Evolutionary conservation across 2,113 vertebrate species (phyloP), one percentile per base, ranked within the genome.

Genomic region (Lophochroa leadbeateri): DNA sequence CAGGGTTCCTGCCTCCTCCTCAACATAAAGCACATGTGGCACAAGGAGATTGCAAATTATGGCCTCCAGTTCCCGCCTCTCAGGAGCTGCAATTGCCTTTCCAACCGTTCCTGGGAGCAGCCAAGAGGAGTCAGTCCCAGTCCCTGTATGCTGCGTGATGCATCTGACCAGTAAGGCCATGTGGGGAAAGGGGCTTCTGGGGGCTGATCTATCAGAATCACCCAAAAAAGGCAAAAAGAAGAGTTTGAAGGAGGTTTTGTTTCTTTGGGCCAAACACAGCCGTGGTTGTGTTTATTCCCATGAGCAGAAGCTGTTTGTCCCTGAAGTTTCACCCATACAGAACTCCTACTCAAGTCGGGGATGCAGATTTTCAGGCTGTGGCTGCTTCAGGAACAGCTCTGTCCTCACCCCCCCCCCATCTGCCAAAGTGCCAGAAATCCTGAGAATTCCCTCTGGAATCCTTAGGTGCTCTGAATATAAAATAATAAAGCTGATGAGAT

Each of bases 1-100:
- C 63, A 27, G 13, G 43, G 44, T 53, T 92, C 81, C 81, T 71
- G 84, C 89, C 76, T 81, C 41, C 88, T 93, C 44, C 72, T 96
- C 87, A 90, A 83, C 93, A 91, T 88, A 96, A 95, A 92, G 69
- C 60, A 57, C 23, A 70, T 61, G 82, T 94, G 72, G 57, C 96
- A 95, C 25, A 24, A 83, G 82, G 90, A 93, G 93, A 88, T 92
- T 94, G 93, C 85, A 79, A 43, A 92, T 86, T 13, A 72, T 84
- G 78, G 94, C 55, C 65, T 52, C n/a, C 1, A 1, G 15, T 88
- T 88, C 61, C 39, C 39, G 39, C 31, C 44, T 37, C 65, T 90
- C 53, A 24, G 28, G 70, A 91, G 83, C 77, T 79, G 52, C 61
- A 60, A 65, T 64, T 50, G 60, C 44, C 47, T 92, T 87, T 35